Evolutionary conservation across 2,888 invertebrate genomes (phyloP).

Genomic region (Prenolepis imparis): DNA sequence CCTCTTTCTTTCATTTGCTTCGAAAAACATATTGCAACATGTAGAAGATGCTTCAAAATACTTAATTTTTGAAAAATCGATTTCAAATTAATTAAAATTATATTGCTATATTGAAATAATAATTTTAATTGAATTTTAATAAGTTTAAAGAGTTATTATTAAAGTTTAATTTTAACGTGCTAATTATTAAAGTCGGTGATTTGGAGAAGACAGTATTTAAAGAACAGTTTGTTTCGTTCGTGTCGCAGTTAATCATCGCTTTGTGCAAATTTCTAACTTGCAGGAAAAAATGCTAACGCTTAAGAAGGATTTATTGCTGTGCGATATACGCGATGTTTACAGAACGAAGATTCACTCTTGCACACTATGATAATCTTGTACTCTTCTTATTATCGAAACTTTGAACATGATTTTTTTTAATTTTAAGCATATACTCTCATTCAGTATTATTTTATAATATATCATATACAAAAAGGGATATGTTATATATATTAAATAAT

Average conservation of each 20-base stretch:
- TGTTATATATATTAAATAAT: neutral
- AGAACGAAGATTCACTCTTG: slow-evolving; percentile 28
- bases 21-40: neutral
- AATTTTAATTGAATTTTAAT: slow-evolving; percentile 4
- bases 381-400: neutral
- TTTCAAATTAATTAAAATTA: neutral
- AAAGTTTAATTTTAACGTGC: neutral
- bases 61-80: neutral
- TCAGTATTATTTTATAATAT: neutral
- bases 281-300: slow-evolving; percentile 41
- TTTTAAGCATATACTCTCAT: neutral
- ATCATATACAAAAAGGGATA: neutral
- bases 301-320: slow-evolving; percentile 48
- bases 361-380: slow-evolving; percentile 16
- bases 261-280: slow-evolving; percentile 23
- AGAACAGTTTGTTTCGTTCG: slow-evolving; percentile 14
- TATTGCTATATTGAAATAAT: neutral
- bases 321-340: slow-evolving; percentile 32
- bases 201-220: neutral
- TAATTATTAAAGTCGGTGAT: neutral
- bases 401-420: neutral
- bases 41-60: neutral
- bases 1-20: neutral
- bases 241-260: slow-evolving; percentile 24
- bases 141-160: neutral